Evolutionary conservation across 2,888 invertebrate genomes (phyloP).

Genomic region (Gari tellinella): DNA sequence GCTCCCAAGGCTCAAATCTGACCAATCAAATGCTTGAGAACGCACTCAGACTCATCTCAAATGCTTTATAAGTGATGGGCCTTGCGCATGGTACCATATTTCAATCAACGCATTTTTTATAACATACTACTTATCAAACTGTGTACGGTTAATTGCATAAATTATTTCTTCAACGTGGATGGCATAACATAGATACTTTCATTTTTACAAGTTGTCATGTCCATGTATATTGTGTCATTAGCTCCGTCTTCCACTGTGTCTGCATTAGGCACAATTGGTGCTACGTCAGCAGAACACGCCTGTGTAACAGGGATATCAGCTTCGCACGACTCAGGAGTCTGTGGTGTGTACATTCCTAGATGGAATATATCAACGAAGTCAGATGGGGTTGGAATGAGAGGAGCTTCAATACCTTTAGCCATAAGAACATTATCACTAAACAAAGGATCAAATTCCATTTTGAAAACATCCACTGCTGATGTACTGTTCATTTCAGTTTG

Average conservation of each 20-base stretch:
- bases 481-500: too few species aligned
- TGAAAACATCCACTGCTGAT: conserved; percentile 19
- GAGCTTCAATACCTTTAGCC: background rate
- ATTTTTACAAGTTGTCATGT: conserved; percentile 50
- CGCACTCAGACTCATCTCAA: too few species aligned
- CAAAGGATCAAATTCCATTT: conserved; percentile 4
- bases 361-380: background rate
- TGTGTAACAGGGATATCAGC: too few species aligned
- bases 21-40: too few species aligned
- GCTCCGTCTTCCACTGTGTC: background rate
- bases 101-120: too few species aligned
- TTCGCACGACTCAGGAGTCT: background rate
- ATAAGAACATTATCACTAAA: background rate
- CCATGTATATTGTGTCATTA: conserved; percentile 54
- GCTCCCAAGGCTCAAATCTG: too few species aligned
- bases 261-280: too few species aligned
- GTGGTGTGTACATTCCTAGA: background rate
- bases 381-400: background rate
- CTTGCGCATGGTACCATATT: too few species aligned
- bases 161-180: conserved; percentile 23
- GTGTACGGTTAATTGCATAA: too few species aligned
- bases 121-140: too few species aligned
- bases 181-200: conserved; percentile 60
- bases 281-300: too few species aligned
- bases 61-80: too few species aligned